Percentiles rank a stretch among this genome's conserved stretches.
phyloP scores from a whole-genome alignment of 1,140 invertebrate species.

The Varroa destructor region DNA sequence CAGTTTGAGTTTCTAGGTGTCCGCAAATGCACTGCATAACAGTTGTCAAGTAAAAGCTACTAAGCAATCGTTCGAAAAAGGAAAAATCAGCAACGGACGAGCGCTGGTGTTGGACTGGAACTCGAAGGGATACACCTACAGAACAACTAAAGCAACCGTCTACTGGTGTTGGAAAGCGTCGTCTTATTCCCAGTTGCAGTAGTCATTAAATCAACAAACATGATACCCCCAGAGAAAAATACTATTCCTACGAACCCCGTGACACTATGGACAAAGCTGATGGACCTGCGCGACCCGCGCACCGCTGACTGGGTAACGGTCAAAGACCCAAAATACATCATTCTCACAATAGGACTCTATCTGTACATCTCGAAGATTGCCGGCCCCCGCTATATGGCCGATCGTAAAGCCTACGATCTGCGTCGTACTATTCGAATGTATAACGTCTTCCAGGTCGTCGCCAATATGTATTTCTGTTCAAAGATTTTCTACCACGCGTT shows the following conservation, averaged over 20 bases:
- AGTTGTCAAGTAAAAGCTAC: no score
- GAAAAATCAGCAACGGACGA: no score
- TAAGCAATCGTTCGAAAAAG: no score
- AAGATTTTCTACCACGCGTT: slow-evolving; percentile 29
- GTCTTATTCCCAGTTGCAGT: no score
- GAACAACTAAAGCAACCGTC: no score
- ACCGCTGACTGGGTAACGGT: slow-evolving; percentile 19
- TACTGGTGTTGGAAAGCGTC: no score
- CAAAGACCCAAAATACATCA: slow-evolving; percentile 6
- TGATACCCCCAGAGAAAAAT: slow-evolving; percentile 15
- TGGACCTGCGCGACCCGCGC: slow-evolving; percentile 23
- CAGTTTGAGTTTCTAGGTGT: no score
- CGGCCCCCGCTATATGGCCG: slow-evolving; percentile 26
- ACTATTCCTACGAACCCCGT: slow-evolving; percentile 1
- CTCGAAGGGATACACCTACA: no score
- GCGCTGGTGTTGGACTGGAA: no score
- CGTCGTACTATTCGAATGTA: neutral
- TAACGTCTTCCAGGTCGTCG: slow-evolving; percentile 14
- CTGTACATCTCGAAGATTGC: slow-evolving; percentile 26
- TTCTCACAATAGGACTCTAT: slow-evolving; percentile 14
- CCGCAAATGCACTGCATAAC: no score
- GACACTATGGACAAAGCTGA: slow-evolving; percentile 3
- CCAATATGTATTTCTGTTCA: slow-evolving; percentile 23
- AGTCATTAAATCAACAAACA: neutral
- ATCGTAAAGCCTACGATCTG: slow-evolving; percentile 7